Conservation (phyloP, 2,797 vertebrate species). For the Numenius phaeopus region DNA sequence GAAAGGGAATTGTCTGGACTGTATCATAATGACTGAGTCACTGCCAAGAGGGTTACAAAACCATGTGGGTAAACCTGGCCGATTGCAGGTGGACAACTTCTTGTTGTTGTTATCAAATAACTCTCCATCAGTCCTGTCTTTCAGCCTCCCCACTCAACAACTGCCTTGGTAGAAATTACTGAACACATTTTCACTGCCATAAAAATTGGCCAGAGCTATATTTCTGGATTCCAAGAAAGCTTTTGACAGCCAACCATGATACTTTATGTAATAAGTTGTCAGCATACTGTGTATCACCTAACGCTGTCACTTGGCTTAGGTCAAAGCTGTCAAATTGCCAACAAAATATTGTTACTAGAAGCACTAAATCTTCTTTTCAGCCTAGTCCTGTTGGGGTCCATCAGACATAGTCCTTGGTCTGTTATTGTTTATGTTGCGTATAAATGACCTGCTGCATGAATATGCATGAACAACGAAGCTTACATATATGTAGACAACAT, state of each 20-base stretch:
- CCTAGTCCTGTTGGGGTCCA: conserved; percentile 56
- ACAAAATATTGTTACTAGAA: conserved; percentile 67
- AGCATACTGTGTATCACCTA: conserved; percentile 74
- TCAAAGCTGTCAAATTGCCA: conserved; percentile 72
- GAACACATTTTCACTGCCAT: conserved; percentile 80
- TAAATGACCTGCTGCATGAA: conserved; percentile 37
- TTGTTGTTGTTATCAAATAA: conserved; percentile 63
- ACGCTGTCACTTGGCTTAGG: conserved; percentile 72
- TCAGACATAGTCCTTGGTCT: conserved; percentile 56
- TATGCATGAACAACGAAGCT: conserved; percentile 25
- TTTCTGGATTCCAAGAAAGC: conserved; percentile 81
- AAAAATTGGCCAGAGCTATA: conserved; percentile 77
- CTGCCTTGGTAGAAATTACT: conserved; percentile 81
- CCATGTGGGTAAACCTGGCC: conserved; percentile 32
- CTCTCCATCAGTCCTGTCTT: conserved; percentile 66
- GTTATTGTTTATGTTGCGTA: conserved; percentile 50
- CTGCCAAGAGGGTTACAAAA: conserved; percentile 35
- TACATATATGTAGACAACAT: conserved; percentile 27
- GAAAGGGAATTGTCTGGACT: neutral
- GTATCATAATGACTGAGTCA: neutral
- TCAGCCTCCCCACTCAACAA: conserved; percentile 64
- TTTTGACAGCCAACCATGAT: conserved; percentile 77
- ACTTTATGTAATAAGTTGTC: conserved; percentile 75
- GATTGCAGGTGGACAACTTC: conserved; percentile 57
- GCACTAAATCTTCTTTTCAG: conserved; percentile 62